Evolutionary conservation across 2,888 invertebrate genomes (phyloP), one percentile per base, ranked within the genome.

Genomic region (Macrophya alboannulata): DNA sequence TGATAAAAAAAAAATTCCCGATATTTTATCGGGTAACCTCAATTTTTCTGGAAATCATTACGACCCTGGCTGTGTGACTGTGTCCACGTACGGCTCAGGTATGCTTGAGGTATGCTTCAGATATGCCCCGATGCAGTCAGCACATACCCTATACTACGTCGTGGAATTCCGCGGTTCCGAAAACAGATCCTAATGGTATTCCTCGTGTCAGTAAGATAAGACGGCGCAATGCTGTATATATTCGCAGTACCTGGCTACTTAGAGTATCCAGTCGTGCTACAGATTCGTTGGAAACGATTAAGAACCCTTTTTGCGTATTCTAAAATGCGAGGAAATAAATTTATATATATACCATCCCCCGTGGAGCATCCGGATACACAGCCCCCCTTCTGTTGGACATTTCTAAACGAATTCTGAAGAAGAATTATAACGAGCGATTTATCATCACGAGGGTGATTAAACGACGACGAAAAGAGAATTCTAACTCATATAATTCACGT

Each of bases 111-210:
- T 55, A 79, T 79, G 79, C 79, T 37, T 37, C 37, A 37, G 79
- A 55, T 37, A 79, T 79, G 55, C 48, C 48, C 15, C 40, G 79
- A 79, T 79, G 37, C 55, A 55, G 76, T 25, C 48, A 21, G 48
- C 37, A 10, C 55, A 79, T 55, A 25, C 37, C 55, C 4, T 25
- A n/a, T n/a, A 10, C 37, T 76, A 48, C 76, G 48, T 12, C 51
- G 37, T 40, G 59, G 55, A 79, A 79, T 79, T 79, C 79, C 12
- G 79, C 79, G 79, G 55, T 79, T 55, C 51, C 55, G 40, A 79
- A 79, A 79, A 59, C 79, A 51, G 55, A 79, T 79, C 21, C 55
- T 55, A 55, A 79, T 79, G 51, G 55, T 79, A 76, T 76, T 76
- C 48, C 76, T 17, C 17, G 37, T n/a, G 15, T n/a, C 45, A 21